Evolutionary conservation across 2,888 invertebrate species (phyloP).

Genomic region (Noctua janthina): DNA sequence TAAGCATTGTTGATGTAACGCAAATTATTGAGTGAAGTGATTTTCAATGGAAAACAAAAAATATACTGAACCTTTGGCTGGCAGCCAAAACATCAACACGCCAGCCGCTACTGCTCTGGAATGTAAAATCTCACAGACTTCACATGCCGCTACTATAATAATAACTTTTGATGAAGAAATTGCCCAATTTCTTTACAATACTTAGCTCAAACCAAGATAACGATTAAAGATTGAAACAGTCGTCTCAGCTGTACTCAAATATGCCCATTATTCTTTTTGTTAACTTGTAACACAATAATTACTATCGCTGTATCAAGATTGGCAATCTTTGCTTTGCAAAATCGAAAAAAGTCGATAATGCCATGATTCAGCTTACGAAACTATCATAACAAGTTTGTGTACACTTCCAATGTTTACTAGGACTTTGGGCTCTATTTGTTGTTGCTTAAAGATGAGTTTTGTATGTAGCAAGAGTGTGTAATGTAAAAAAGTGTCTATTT

Average conservation of each 20-base stretch:
- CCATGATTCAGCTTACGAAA: conserved; percentile 68
- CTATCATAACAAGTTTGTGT: conserved; percentile 49
- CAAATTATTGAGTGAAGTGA: conserved; percentile 30
- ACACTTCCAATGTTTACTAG: neutral
- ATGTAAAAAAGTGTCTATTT: conserved; percentile 31
- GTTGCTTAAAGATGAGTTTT: conserved; percentile 2
- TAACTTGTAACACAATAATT: conserved; percentile 56
- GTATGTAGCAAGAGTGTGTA: conserved; percentile 7
- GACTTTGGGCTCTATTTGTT: conserved; percentile 32
- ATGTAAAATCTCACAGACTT: conserved; percentile 21
- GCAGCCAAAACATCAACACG: conserved; percentile 35
- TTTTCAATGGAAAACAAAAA: conserved; percentile 31
- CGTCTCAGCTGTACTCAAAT: conserved; percentile 19
- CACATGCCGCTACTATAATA: conserved; percentile 13
- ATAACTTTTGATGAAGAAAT: conserved; percentile 14
- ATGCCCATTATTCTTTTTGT: conserved; percentile 41
- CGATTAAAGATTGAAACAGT: conserved; percentile 14
- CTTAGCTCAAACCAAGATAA: conserved; percentile 21
- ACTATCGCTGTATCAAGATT: conserved; percentile 65
- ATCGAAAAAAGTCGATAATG: conserved; percentile 64
- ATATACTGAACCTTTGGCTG: conserved; percentile 29
- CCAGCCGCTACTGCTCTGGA: conserved; percentile 10
- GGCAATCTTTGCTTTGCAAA: conserved; percentile 66
- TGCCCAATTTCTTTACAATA: conserved; percentile 11
- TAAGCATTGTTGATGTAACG: conserved; percentile 17